Conservation (phyloP, 2,797 vertebrate genomes). For the Pteronotus mesoamericanus region DNA sequence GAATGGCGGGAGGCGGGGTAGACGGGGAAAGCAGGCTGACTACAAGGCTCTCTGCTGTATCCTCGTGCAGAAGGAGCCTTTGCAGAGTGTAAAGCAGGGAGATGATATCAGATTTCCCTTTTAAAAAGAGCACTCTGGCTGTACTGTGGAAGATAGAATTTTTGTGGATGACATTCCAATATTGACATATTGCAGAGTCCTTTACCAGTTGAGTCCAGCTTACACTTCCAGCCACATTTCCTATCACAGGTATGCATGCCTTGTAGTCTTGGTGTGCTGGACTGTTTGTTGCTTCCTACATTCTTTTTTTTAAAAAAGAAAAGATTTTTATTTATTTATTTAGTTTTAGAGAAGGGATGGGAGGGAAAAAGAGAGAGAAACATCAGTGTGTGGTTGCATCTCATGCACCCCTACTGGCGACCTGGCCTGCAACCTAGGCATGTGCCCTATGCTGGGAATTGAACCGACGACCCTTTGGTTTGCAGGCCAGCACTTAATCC, state of each 20-base stretch:
- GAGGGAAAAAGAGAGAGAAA: too few relatives aligned
- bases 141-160: background rate
- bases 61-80: background rate
- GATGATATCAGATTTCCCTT: background rate
- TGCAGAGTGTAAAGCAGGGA: background rate
- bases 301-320: too few relatives aligned
- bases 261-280: background rate
- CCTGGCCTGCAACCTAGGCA: too few relatives aligned
- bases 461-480: too few relatives aligned
- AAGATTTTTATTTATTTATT: too few relatives aligned
- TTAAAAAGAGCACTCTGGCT: background rate
- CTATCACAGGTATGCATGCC: accelerated
- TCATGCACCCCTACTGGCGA: too few relatives aligned
- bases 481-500: too few relatives aligned
- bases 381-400: too few relatives aligned
- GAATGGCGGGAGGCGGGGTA: accelerated
- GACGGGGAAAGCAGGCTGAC: background rate
- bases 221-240: background rate
- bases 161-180: background rate
- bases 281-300: background rate
- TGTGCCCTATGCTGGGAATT: too few relatives aligned
- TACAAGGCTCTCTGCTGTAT: background rate
- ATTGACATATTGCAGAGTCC: background rate
- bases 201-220: background rate
- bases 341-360: too few relatives aligned